These are phyloP conservation scores for Myiozetetes cayanensis DNA, from an alignment of 2,113 vertebrate species.

Conservation along the genomic window DNA sequence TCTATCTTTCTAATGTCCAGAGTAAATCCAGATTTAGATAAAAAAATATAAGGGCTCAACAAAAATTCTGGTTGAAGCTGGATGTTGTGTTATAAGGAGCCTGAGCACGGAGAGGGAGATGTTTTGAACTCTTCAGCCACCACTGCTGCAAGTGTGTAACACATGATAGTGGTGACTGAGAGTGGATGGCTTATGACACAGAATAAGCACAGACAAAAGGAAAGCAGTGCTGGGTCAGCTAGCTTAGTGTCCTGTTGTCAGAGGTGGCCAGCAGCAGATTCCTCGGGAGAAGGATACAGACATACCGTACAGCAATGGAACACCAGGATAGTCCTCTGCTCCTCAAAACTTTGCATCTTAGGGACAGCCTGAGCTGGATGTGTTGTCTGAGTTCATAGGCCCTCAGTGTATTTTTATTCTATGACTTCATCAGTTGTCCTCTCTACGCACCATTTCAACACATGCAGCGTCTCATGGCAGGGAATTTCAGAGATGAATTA, in stretches of 20 bases:
- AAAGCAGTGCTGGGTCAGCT: neutral
- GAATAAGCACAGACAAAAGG: neutral
- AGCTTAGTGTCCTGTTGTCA: neutral
- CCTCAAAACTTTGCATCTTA: neutral
- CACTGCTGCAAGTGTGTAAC: neutral
- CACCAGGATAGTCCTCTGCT: neutral
- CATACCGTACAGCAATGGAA: neutral
- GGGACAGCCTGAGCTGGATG: neutral
- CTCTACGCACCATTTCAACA: neutral
- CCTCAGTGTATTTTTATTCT: neutral
- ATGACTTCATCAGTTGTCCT: rapidly evolving
- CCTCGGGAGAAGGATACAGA: neutral
- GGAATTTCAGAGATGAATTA: neutral
- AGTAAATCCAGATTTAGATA: constrained; percentile 31
- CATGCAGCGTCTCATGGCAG: neutral
- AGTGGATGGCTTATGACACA: neutral
- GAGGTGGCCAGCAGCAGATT: neutral
- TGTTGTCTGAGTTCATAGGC: rapidly evolving
- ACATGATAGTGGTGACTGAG: neutral
- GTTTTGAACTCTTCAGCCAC: neutral
- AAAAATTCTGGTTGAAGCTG: neutral
- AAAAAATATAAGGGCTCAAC: neutral
- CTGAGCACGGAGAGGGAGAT: neutral
- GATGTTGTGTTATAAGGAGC: neutral
- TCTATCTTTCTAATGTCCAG: neutral